phyloP scores from a whole-genome alignment of 2,113 vertebrate species.

The Bubo bubo region DNA sequence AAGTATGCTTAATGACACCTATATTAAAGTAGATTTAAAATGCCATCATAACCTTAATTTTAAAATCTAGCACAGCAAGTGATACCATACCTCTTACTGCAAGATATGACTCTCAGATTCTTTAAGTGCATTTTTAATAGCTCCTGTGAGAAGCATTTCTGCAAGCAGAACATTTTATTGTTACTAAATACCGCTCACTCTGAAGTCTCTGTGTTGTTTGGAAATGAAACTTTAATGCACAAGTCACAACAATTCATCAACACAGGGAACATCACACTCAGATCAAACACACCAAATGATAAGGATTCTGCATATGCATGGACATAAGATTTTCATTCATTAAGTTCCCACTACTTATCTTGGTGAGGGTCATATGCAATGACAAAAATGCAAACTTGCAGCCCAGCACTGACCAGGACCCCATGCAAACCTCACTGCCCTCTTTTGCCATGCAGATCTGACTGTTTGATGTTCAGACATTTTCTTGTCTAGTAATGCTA shows the following conservation, averaged over 20 bases:
- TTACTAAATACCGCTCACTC: constrained; percentile 37
- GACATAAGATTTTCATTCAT: background rate
- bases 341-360: background rate
- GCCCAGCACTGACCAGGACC: background rate
- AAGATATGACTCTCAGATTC: background rate
- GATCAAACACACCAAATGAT: background rate
- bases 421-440: background rate
- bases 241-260: background rate
- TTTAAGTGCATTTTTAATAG: constrained; percentile 34
- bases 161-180: constrained; percentile 19
- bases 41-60: background rate
- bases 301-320: background rate
- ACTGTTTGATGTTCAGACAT: background rate
- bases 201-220: background rate
- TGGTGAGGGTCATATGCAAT: background rate
- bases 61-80: background rate
- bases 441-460: background rate
- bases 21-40: background rate
- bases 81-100: background rate
- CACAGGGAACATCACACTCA: background rate
- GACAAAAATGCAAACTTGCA: background rate
- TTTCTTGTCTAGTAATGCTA: background rate
- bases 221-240: constrained; percentile 47
- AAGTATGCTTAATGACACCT: background rate
- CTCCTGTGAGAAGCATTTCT: constrained; percentile 24